These are phyloP conservation scores for Phaetusa simplex DNA, from an alignment of 2,113 vertebrate species.

Conservation along the genomic window DNA sequence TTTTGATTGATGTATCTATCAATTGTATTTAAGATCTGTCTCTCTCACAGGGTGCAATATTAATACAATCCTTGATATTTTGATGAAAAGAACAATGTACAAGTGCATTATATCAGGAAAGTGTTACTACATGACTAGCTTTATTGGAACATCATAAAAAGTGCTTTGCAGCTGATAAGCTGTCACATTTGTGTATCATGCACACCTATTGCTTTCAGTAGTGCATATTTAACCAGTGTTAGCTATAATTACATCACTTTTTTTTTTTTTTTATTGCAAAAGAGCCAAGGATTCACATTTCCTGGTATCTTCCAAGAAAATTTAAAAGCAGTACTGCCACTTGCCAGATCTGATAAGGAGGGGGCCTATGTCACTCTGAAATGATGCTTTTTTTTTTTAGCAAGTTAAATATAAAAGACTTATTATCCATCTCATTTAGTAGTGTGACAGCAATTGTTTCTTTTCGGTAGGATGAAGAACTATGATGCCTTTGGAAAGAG, in stretches of 20 bases:
- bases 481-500: conserved; percentile 79
- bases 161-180: neutral
- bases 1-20: neutral
- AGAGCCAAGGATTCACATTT: neutral
- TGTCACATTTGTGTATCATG: neutral
- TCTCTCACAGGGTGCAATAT: neutral
- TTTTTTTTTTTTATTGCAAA: neutral
- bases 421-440: neutral
- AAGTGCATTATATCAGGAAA: neutral
- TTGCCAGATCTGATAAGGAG: neutral
- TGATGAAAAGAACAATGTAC: neutral
- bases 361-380: neutral
- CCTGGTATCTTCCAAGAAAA: conserved; percentile 9
- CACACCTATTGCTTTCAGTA: neutral
- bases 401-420: neutral
- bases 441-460: neutral
- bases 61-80: neutral
- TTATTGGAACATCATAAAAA: neutral
- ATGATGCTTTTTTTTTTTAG: neutral
- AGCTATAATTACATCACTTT: neutral
- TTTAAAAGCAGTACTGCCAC: neutral
- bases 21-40: neutral
- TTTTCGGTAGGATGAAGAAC: conserved; percentile 73
- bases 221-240: neutral
- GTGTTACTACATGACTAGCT: neutral